Base-by-base conservation (phyloP, 2,797 vertebrate species). In the Cottoperca gobio region DNA sequence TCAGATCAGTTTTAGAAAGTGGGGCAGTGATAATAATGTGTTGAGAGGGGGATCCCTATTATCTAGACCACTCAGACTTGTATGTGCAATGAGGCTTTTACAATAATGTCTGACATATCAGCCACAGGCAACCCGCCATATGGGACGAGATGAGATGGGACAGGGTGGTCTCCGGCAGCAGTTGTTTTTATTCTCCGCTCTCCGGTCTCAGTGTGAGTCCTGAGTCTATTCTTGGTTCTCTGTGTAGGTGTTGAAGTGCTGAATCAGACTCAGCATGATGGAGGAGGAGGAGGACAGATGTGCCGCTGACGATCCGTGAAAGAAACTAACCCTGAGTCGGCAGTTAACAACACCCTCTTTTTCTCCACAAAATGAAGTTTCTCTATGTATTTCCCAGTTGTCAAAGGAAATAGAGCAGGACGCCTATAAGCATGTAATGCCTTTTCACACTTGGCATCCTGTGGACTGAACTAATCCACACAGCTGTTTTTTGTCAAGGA, bases 171-270 rank as follows among this genome's bases (percentile, higher is more conserved):
- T 81, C 74, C 45, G 67, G 70, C 68, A 80, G 81, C 78, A 65
- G 80, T 75, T 73, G 74, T 79, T 76, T 85, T 33, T 33, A 33
- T 33, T 33, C 76, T 80, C 48, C 62, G 81, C 73, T 78, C 80
- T 75, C 77, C 55, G 60, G 80, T 87, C 80, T 88, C 81, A 76
- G 74, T 79, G 33, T 78, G 78, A 87, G 81, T 84, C 73, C 82
- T 40, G 83, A 76, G 31, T 89, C 90, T 93, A 93, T 93, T 93
- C 85, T 90, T 77, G 88, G 89, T 84, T 86, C 61, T 50, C 57
- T 88, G 89, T 91, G 92, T 91, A 90, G 90, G 92, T 88, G 91
- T 90, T 91, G 85, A 91, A 92, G 89, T 92, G 90, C 89, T 93
- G 92, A 93, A 91, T 92, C 92, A 91, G 88, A 92, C 84, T 85